These are phyloP conservation scores for Metallyticus violacea DNA, from an alignment of 2,888 invertebrate species.

Conservation along the genomic window DNA sequence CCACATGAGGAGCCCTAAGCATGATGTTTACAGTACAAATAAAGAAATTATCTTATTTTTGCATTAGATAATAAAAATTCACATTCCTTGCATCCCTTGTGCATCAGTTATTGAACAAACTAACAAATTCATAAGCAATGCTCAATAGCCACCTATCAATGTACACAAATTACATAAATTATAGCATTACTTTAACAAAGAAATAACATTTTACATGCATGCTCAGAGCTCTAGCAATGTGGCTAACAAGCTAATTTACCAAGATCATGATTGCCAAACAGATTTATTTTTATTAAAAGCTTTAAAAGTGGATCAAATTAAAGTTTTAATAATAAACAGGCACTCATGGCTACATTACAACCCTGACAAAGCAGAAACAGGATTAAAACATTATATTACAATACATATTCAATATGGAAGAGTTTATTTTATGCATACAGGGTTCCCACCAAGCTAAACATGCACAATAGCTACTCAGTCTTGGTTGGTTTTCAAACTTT, in stretches of 20 bases:
- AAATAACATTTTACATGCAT: too few species aligned
- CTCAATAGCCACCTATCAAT: too few species aligned
- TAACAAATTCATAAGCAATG: too few species aligned
- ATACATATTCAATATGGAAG: background rate
- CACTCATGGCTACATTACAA: background rate
- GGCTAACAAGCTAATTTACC: background rate
- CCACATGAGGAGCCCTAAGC: too few species aligned
- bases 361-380: background rate
- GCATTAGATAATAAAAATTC: too few species aligned
- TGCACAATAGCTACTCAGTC: background rate
- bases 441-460: background rate
- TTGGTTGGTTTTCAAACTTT: background rate
- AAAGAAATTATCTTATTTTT: too few species aligned
- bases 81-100: too few species aligned
- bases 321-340: background rate
- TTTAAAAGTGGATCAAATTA: background rate
- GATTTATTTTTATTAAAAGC: background rate
- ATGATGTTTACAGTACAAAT: too few species aligned
- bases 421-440: background rate
- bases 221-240: background rate
- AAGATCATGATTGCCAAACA: background rate
- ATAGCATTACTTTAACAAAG: too few species aligned
- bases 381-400: background rate
- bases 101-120: too few species aligned
- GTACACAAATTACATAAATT: too few species aligned